Evolutionary conservation across 2,113 vertebrate species (phyloP), one percentile per base, ranked within the genome.

Genomic region (Hiodon alosoides): DNA sequence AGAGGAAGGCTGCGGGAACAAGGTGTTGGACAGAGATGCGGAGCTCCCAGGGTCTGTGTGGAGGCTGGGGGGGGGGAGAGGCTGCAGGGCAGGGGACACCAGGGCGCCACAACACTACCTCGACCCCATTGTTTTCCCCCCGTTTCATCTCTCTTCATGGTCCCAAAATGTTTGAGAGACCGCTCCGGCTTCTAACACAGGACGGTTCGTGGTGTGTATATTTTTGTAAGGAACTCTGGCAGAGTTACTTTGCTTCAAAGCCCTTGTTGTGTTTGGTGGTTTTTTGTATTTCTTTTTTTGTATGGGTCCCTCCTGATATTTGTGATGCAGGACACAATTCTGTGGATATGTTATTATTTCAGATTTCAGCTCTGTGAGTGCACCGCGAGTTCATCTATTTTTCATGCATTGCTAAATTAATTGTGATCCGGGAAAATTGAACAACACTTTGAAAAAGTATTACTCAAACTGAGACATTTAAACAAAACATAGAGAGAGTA

Each of bases 371-470:
- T 65, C 61, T 75, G 48, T 31, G 55, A 11, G 14, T 64, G 52
- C n/a, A 83, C 83, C 84, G 84, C 79, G 77, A 82, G 83, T 84
- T 87, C 82, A 87, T 90, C 89, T 91, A 84, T 91, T 92, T 90
- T 85, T 82, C 79, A 85, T 87, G 84, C 82, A 58, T 87, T 84
- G 83, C 73, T 86, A 84, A 83, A 87, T 83, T 82, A 80, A 83
- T 87, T 85, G 85, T 88, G 83, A 89, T 66, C 51, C 58, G 51
- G 46, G 9, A 50, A 55, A 13, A 48, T 51, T 59, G 54, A 68
- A 14, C 5, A 66, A 6, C 17, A 46, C 13, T 66, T 7, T 66
- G 46, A 59, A 59, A 57, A 59, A 14, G 14, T 59, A 11, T 9
- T 59, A 7, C 55, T 55, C 31, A 54, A 4, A 17, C 10, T 69